A percentile compares a stretch with the other conserved stretches of the same genome.
phyloP scores from a whole-genome alignment of 2,797 vertebrate genomes.

The Falco concolor region DNA sequence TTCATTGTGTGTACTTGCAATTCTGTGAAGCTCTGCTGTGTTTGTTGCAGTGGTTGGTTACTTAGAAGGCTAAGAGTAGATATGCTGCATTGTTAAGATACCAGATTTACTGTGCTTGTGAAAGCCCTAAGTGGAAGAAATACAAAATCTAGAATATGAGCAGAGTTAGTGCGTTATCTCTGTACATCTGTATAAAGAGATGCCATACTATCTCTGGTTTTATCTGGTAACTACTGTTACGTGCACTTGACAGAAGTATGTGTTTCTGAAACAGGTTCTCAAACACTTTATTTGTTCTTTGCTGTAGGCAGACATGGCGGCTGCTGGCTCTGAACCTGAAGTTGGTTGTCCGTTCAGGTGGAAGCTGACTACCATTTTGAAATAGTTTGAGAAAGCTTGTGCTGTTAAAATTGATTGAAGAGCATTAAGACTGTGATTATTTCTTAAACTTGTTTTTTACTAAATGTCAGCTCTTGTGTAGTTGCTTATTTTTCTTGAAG shows the following conservation, averaged over 20 bases:
- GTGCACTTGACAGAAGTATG: fast-evolving
- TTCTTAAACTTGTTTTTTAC: neutral
- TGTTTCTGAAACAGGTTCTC: neutral
- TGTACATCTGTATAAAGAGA: neutral
- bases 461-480: neutral
- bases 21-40: neutral
- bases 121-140: neutral
- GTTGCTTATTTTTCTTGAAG: neutral
- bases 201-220: neutral
- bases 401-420: neutral
- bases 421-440: neutral
- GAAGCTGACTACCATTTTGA: neutral
- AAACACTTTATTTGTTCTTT: fast-evolving
- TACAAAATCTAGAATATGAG: neutral
- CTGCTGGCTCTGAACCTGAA: neutral
- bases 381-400: neutral
- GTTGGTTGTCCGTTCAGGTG: neutral
- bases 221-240: neutral
- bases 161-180: neutral
- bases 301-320: neutral
- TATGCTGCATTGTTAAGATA: neutral
- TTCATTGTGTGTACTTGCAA: neutral
- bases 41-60: neutral
- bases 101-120: neutral
- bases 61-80: neutral